A percentile compares a stretch with the other conserved stretches of the same genome.
Evolutionary conservation across 2,113 vertebrate species (phyloP).

Genomic region (Argyrosomus japonicus): DNA sequence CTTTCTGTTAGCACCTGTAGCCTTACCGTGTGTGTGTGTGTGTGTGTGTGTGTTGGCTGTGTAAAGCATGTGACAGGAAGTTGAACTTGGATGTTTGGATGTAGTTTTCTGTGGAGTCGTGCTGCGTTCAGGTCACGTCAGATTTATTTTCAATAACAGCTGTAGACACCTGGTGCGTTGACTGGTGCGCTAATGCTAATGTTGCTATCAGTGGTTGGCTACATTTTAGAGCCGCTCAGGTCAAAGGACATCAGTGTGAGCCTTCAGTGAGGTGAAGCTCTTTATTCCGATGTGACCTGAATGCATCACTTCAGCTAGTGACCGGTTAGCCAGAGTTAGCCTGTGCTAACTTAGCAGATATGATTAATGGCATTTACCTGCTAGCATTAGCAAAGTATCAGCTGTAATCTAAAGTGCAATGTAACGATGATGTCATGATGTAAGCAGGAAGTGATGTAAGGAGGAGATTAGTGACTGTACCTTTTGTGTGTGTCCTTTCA

Average conservation of each 20-base stretch:
- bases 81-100: neutral
- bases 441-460: conserved; percentile 38
- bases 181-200: no score
- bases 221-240: no score
- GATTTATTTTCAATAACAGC: neutral
- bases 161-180: neutral
- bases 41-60: neutral
- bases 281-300: conserved; percentile 1
- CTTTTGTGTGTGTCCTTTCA: conserved; percentile 48
- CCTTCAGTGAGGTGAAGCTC: no score
- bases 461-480: conserved; percentile 4
- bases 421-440: neutral
- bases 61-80: neutral
- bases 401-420: conserved; percentile 9
- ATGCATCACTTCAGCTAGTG: neutral
- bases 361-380: neutral
- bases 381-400: neutral
- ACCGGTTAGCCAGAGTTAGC: no score
- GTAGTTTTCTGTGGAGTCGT: neutral
- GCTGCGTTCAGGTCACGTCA: neutral
- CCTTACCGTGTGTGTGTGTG: conserved; percentile 2
- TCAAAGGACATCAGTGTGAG: no score
- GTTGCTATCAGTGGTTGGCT: no score
- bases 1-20: conserved; percentile 29
- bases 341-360: neutral